Conservation (phyloP, 2,888 invertebrate species). For the Clusia tigrina region DNA sequence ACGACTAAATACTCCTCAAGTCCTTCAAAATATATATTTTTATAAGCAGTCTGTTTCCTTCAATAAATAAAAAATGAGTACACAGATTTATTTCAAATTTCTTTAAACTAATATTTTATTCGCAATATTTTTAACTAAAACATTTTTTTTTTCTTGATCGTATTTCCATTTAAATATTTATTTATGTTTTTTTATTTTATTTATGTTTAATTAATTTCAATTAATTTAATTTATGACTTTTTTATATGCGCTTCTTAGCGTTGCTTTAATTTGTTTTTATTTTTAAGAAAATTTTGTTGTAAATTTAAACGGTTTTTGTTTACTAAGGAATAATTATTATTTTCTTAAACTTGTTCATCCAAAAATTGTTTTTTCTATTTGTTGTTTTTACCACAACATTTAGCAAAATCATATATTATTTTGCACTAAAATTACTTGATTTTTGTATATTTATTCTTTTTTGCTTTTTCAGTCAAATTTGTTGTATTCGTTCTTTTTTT, state of each 20-base stretch:
- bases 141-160: slow-evolving; percentile 27
- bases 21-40: no score
- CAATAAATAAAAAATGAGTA: slow-evolving; percentile 13
- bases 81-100: slow-evolving; percentile 22
- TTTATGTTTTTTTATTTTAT: slow-evolving; percentile 22
- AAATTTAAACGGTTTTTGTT: neutral
- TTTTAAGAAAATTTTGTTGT: neutral
- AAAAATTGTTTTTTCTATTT: slow-evolving; percentile 51
- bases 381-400: slow-evolving; percentile 45
- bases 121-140: slow-evolving; percentile 59
- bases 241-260: neutral
- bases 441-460: slow-evolving; percentile 29
- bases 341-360: slow-evolving; percentile 57
- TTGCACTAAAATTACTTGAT: slow-evolving; percentile 51
- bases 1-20: no score
- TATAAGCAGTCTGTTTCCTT: no score
- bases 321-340: no score
- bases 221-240: neutral
- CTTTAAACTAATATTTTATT: slow-evolving; percentile 57
- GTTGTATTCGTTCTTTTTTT: slow-evolving; percentile 2
- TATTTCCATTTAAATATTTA: slow-evolving; percentile 30
- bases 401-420: slow-evolving; percentile 56
- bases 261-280: neutral
- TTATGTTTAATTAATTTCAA: neutral
- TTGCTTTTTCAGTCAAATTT: slow-evolving; percentile 6